Base-by-base conservation (phyloP, 2,888 invertebrate genomes). In the Subacronicta megacephala region DNA sequence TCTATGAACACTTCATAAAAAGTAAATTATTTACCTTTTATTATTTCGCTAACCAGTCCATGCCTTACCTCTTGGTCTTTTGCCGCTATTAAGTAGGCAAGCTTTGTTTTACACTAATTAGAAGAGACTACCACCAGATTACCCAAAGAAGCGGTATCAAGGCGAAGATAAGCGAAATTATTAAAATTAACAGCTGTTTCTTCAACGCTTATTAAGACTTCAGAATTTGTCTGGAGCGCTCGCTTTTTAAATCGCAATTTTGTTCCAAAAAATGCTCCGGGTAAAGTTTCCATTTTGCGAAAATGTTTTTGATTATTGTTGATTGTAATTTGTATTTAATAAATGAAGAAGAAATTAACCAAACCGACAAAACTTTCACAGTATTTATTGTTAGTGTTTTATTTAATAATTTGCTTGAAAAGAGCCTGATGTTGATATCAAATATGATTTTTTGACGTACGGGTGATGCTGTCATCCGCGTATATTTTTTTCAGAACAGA, bases 181-280 rank as follows among this genome's bases (percentile, higher is more conserved):
- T 74, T 75, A 68, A 75, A 79, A 79, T 77, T 73, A 73, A 77
- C 79, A 78, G 73, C 69, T 72, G 73, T 77, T 73, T 68, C 61
- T 49, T 51, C 38, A 23, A 53, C 61, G 45, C 58, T 58, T 70
- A 61, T 61, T 63, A 67, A 40, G 13, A 35, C 51, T 46, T 55
- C 59, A 36, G 56, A 67, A 71, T 63, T n/a, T 57, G 63, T 61
- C 59, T 46, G 16, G 20, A 65, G 43, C 46, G 40, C 37, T 38
- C 41, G 40, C 53, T 53, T 65, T 12, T 29, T 56, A 41, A 59
- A 52, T 42, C 16, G 54, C 56, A 47, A 56, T 54, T 56, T 58
- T 53, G 53, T 50, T 42, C 29, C 2, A 17, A 60, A 66, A 53
- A 53, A 61, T 57, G 36, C 52, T 40, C 36, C 16, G 12, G 17